Percentiles rank a stretch among this genome's conserved stretches.
These are phyloP conservation scores for Thyatira batis DNA, from an alignment of 2,888 invertebrate genomes.

Conservation along the genomic window DNA sequence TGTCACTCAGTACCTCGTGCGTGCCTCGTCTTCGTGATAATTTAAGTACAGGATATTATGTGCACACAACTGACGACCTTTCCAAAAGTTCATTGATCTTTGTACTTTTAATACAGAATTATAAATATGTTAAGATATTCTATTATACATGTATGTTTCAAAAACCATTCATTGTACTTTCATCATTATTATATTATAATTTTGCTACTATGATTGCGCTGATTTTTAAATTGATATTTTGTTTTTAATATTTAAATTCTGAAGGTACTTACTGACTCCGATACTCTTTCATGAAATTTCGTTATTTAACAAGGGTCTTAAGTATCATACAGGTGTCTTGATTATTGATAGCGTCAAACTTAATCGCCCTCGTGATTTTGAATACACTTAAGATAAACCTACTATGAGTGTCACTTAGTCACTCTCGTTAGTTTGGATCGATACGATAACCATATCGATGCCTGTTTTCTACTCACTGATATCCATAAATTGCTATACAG, in stretches of 20 bases:
- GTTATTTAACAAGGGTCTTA: background rate
- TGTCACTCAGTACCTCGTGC: conserved; percentile 47
- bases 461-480: background rate
- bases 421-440: background rate
- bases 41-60: conserved; percentile 70
- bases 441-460: background rate
- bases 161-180: background rate
- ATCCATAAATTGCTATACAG: background rate
- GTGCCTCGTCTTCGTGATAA: conserved; percentile 72
- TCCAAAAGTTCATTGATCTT: conserved; percentile 62
- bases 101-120: conserved; percentile 60
- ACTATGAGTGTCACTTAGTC: too few relatives aligned
- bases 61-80: conserved; percentile 61
- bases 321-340: background rate
- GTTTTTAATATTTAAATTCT: conserved; percentile 34
- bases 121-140: conserved; percentile 53
- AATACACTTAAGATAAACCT: background rate
- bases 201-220: conserved; percentile 33
- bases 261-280: conserved; percentile 12
- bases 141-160: conserved; percentile 48
- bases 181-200: conserved; percentile 23
- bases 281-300: background rate
- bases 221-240: conserved; percentile 32
- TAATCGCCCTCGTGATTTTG: background rate
- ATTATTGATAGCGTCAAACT: background rate